A percentile compares a stretch with the other conserved stretches of the same genome.
phyloP scores from a whole-genome alignment of 2,888 invertebrate species.

The Pammene fasciana region DNA sequence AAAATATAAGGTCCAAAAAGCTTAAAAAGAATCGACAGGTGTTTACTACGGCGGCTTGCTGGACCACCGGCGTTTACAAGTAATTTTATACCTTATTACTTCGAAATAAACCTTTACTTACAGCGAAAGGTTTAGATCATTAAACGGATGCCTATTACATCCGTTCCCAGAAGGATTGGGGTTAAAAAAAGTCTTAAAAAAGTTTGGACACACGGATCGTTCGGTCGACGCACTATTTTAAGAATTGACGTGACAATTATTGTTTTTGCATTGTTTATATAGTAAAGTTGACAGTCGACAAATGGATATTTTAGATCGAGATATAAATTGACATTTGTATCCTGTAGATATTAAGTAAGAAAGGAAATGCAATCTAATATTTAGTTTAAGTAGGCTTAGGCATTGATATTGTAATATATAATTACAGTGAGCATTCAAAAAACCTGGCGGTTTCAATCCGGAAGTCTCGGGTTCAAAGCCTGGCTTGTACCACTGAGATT shows the following conservation, averaged over 20 bases:
- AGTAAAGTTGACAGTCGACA: background rate
- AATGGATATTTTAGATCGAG: background rate
- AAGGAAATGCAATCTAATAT: no score
- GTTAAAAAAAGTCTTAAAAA: slow-evolving; percentile 54
- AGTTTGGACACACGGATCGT: slow-evolving; percentile 24
- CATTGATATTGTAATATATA: no score
- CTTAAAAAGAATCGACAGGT: slow-evolving; percentile 20
- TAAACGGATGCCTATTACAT: slow-evolving; percentile 73
- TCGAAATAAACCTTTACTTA: slow-evolving; percentile 22
- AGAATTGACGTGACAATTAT: slow-evolving; percentile 3
- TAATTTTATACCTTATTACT: slow-evolving; percentile 5
- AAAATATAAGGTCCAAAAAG: slow-evolving; percentile 6
- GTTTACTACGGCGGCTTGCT: background rate
- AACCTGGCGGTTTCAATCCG: no score
- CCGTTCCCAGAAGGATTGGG: slow-evolving; percentile 79
- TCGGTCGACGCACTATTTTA: slow-evolving; percentile 16
- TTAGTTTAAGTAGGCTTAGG: no score
- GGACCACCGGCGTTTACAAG: slow-evolving; percentile 22
- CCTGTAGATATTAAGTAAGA: no score
- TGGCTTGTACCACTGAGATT: no score
- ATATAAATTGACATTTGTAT: background rate
- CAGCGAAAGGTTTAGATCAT: slow-evolving; percentile 48
- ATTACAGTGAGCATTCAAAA: no score
- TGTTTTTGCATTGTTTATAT: background rate
- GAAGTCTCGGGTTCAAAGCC: no score